Evolutionary conservation across 2,113 vertebrate species (phyloP).

Genomic region (Oreochromis tanganicae): DNA sequence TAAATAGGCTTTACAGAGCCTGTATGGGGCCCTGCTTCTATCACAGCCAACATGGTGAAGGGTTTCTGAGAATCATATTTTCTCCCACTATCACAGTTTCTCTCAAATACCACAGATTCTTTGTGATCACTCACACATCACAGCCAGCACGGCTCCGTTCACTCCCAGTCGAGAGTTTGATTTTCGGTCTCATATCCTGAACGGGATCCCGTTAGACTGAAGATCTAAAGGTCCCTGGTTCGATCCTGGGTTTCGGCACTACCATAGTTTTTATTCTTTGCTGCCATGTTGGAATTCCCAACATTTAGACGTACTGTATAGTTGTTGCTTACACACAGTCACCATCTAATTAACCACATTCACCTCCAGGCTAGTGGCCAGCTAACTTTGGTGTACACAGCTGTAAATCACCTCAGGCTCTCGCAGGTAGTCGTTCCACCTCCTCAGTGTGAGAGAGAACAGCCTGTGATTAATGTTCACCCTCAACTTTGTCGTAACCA

Average conservation of each 20-base stretch:
- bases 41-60: neutral
- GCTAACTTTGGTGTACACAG: neutral
- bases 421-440: constrained; percentile 25
- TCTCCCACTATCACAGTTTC: neutral
- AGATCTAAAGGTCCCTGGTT: constrained; percentile 48
- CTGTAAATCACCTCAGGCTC: constrained; percentile 45
- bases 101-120: constrained; percentile 50
- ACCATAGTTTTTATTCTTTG: neutral
- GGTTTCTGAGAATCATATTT: neutral
- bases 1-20: neutral
- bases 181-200: constrained; percentile 13
- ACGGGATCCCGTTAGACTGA: constrained; percentile 24
- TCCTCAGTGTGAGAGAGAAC: constrained; percentile 13
- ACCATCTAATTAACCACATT: neutral
- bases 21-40: neutral
- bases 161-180: neutral
- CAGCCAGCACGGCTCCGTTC: neutral
- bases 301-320: neutral
- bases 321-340: neutral
- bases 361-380: neutral
- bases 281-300: neutral
- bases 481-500: constrained; percentile 6
- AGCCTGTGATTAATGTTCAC: constrained; percentile 20
- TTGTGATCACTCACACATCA: neutral
- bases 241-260: constrained; percentile 38